Conservation (phyloP, 37 sponge, comb jelly and placozoan species). For the Theonella swinhoei region DNA sequence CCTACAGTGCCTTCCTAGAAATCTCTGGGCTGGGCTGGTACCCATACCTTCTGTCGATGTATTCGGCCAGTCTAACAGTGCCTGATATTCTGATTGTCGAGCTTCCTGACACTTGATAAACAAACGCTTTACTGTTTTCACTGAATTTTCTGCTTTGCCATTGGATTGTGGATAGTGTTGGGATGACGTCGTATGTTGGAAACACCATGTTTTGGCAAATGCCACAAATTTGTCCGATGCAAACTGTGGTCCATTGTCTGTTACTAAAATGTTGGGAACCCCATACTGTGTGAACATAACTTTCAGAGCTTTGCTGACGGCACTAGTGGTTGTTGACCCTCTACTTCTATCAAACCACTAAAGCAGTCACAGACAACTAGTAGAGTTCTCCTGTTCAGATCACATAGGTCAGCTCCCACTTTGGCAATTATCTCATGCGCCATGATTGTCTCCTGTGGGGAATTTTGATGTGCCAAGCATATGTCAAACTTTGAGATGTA, state of each 20-base stretch:
- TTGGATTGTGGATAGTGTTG: constrained; percentile 54
- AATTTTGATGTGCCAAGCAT: too few species aligned
- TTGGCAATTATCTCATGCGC: constrained; percentile 44
- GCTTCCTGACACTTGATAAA: constrained; percentile 34
- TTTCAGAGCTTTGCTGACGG: constrained; percentile 37
- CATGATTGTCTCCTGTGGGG: constrained; percentile 12
- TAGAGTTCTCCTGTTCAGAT: constrained; percentile 22
- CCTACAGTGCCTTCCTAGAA: too few species aligned
- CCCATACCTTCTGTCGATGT: constrained; percentile 32
- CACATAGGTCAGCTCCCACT: constrained; percentile 52
- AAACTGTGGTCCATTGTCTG: too few species aligned
- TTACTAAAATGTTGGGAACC: constrained; percentile 34
- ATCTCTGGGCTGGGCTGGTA: too few species aligned
- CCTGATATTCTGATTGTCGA: constrained; percentile 31
- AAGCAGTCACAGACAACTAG: constrained; percentile 46
- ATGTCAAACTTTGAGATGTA: too few species aligned
- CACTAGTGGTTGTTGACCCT: background rate
- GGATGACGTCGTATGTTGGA: constrained; percentile 38
- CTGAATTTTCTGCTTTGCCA: constrained; percentile 59
- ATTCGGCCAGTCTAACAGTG: constrained; percentile 51
- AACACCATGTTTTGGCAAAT: constrained; percentile 33
- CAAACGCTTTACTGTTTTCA: constrained; percentile 46
- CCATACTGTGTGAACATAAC: constrained; percentile 47
- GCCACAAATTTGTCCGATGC: constrained; percentile 35
- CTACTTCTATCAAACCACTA: constrained; percentile 55